These are phyloP conservation scores for Rhabdomys dilectus DNA, from an alignment of 2,113 vertebrate genomes.

Conservation along the genomic window DNA sequence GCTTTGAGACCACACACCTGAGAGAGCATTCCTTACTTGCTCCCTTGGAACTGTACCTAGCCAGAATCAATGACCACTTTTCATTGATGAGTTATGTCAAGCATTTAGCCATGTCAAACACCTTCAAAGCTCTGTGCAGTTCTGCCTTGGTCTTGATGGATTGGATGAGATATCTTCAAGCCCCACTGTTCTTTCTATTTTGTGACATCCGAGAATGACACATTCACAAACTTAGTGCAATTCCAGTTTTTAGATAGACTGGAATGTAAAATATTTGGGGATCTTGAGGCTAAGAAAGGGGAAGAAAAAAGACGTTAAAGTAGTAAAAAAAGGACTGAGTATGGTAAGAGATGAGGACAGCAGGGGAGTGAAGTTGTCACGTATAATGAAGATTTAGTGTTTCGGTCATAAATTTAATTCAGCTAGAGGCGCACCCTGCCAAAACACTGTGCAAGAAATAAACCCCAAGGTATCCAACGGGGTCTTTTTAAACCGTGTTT, in stretches of 20 bases:
- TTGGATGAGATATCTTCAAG: conserved; percentile 52
- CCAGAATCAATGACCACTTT: neutral
- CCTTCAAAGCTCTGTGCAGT: conserved; percentile 60
- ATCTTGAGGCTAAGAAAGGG: conserved; percentile 63
- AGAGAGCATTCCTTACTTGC: neutral
- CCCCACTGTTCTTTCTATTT: conserved; percentile 59
- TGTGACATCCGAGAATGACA: conserved; percentile 74
- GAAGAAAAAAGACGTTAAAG: conserved; percentile 75
- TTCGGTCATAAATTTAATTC: conserved; percentile 86
- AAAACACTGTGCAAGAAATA: conserved; percentile 81
- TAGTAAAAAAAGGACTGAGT: conserved; percentile 42
- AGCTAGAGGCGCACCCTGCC: conserved; percentile 78
- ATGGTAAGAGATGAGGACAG: conserved; percentile 65
- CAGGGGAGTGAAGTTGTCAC: conserved; percentile 74
- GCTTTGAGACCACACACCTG: neutral
- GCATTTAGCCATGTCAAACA: conserved; percentile 33
- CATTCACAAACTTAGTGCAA: conserved; percentile 74
- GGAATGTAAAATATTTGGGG: conserved; percentile 75
- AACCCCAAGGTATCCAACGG: conserved; percentile 76
- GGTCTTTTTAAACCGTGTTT: conserved; percentile 74
- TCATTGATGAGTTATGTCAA: conserved; percentile 36
- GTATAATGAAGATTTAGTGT: conserved; percentile 87
- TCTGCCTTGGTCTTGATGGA: conserved; percentile 50
- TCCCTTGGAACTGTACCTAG: conserved; percentile 32
- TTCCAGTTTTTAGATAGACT: conserved; percentile 63